phyloP scores from a whole-genome alignment of 2,888 invertebrate species.

The Oscheius sp. region DNA sequence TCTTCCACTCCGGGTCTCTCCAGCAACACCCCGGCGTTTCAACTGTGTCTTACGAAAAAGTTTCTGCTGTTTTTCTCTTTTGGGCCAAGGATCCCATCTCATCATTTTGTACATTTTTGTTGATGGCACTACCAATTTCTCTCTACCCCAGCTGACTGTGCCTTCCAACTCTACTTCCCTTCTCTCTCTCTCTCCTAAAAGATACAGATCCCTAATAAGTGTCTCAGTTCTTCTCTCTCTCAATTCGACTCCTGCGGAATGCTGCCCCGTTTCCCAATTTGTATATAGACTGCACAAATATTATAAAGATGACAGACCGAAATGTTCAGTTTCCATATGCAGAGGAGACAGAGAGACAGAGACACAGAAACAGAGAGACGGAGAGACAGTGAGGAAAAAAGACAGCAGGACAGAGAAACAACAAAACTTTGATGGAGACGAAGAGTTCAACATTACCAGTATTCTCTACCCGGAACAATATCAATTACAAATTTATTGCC shows the following conservation, averaged over 20 bases:
- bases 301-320: slow-evolving; percentile 24
- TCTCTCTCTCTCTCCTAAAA: too few relatives aligned
- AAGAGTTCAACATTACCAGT: too few relatives aligned
- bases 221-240: not conserved
- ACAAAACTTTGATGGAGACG: too few relatives aligned
- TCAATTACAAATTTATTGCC: too few relatives aligned
- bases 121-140: not conserved
- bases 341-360: too few relatives aligned
- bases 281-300: slow-evolving; percentile 17
- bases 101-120: slow-evolving; percentile 19
- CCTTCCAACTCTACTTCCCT: not conserved
- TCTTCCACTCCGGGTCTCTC: slow-evolving; percentile 16
- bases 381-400: too few relatives aligned
- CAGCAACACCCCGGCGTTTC: slow-evolving; percentile 17
- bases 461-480: too few relatives aligned
- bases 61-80: not conserved
- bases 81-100: slow-evolving; percentile 8
- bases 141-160: slow-evolving; percentile 11
- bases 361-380: too few relatives aligned
- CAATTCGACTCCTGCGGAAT: not conserved
- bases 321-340: too few relatives aligned
- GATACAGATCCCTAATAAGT: slow-evolving; percentile 13
- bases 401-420: too few relatives aligned
- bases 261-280: slow-evolving; percentile 13
- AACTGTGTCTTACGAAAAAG: slow-evolving; percentile 12